Percentiles rank a stretch among this genome's conserved stretches.
Evolutionary conservation across 2,797 vertebrate species (phyloP).

Genomic region (Gymnopithys bicolor): DNA sequence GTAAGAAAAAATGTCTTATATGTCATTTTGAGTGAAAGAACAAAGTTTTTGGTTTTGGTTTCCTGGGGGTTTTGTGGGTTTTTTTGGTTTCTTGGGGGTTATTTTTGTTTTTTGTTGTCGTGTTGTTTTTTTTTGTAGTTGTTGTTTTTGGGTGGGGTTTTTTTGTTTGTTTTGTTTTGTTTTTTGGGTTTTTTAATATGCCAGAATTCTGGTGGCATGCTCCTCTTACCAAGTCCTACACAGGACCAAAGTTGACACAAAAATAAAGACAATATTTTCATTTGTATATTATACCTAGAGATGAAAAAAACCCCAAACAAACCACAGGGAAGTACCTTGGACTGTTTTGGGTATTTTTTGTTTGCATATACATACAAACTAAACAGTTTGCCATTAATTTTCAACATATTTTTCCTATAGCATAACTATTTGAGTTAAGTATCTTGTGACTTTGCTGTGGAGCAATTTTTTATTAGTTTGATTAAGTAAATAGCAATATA

Average conservation of each 20-base stretch:
- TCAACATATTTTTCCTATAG: accelerated
- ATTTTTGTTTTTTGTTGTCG: too few species aligned
- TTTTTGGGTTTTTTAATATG: background rate
- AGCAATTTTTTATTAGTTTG: background rate
- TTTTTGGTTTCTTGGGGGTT: too few species aligned
- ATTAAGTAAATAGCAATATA: background rate
- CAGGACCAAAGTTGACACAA: background rate
- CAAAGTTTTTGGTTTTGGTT: too few species aligned
- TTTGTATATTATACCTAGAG: background rate
- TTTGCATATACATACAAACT: background rate
- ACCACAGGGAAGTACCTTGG: background rate
- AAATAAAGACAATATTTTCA: background rate
- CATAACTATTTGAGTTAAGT: background rate
- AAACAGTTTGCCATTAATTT: background rate
- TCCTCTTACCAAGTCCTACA: background rate
- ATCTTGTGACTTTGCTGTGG: background rate
- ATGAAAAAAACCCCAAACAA: background rate
- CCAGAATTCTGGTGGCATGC: accelerated
- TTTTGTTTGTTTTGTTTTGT: background rate
- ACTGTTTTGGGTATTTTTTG: background rate
- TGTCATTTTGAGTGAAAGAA: background rate
- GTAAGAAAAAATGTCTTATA: background rate
- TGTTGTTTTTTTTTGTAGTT: too few species aligned
- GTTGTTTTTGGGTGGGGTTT: too few species aligned
- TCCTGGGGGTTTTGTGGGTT: too few species aligned